Base-by-base conservation (phyloP, 2,113 vertebrate genomes). In the Triplophysa rosa region DNA sequence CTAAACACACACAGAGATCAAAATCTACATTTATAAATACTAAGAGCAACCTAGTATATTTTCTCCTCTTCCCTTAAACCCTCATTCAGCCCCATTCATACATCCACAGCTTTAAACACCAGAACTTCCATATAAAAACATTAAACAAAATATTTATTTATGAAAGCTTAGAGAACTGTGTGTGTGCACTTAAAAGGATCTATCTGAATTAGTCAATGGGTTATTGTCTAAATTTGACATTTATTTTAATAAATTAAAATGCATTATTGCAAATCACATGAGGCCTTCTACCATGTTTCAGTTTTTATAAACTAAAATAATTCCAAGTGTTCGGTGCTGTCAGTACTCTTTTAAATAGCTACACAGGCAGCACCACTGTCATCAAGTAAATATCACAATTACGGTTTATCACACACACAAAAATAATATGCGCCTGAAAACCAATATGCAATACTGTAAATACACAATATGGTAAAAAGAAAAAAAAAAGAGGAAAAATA, bases 101-200 rank as follows among this genome's bases (percentile, higher is more conserved):
- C 16, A 54, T 49, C 45, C 49, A 54, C 49, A 54, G 49, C 49
- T 54, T 67, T 67, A 47, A 68, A 68, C 13, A 49, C 29, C 66
- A 16, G 1, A 7, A 19, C 52, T 0, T 54, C 13, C 49, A 54
- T 54, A 19, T 56, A 54, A 54, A 7, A 14, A 54, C 17, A 19
- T 5, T 52, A 16, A 19, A 16, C 6, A 7, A 19, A 7, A 8
- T 8, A 2, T 4, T 49, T 24, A 4, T 45, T 45, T 14, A 45
- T 47, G 2, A 0, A 47, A 26, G 13, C 42, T 24, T 16, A 4
- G 23, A 29, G 23, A 17, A 17, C 67, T 14, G 26, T 6, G 2
- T 21, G 54, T 8, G 8, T 58, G n/a, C n/a, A 58, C 17, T 2
- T 56, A 9, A 19, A 58, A 58, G 19, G 1, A 58, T 58, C 19